Evolutionary conservation across 2,797 vertebrate species (phyloP).

Genomic region (Babyrousa celebensis): DNA sequence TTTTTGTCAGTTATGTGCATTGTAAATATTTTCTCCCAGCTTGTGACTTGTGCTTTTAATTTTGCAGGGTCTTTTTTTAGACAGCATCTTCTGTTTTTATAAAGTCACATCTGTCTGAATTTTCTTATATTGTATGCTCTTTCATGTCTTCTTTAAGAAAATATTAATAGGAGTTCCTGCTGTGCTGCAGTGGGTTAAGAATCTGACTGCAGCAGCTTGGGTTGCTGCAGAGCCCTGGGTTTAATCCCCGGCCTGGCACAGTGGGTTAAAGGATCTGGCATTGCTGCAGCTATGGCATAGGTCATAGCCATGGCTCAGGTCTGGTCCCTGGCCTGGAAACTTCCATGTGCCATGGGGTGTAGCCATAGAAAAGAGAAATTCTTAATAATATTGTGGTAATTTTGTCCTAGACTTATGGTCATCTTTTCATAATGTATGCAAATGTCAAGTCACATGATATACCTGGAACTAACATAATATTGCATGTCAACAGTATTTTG

Average conservation of each 20-base stretch:
- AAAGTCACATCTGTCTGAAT: not conserved
- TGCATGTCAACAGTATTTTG: not conserved
- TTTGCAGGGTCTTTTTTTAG: conserved; percentile 32
- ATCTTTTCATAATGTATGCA: not conserved
- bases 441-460: not conserved
- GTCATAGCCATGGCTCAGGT: too few relatives aligned
- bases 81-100: not conserved
- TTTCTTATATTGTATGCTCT: not conserved
- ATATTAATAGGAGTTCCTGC: not conserved
- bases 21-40: not conserved
- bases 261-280: too few relatives aligned
- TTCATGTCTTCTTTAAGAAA: conserved; percentile 40
- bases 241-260: too few relatives aligned
- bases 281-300: too few relatives aligned
- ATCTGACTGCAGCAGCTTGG: too few relatives aligned
- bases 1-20: conserved; percentile 34
- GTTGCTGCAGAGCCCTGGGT: too few relatives aligned
- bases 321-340: too few relatives aligned
- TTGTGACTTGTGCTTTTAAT: not conserved
- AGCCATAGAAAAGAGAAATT: not conserved
- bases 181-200: too few relatives aligned
- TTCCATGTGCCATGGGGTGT: too few relatives aligned
- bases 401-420: not conserved
- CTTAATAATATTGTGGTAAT: not conserved
- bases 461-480: not conserved